phyloP scores from a whole-genome alignment of 2,113 vertebrate species.

The Xyrauchen texanus region DNA sequence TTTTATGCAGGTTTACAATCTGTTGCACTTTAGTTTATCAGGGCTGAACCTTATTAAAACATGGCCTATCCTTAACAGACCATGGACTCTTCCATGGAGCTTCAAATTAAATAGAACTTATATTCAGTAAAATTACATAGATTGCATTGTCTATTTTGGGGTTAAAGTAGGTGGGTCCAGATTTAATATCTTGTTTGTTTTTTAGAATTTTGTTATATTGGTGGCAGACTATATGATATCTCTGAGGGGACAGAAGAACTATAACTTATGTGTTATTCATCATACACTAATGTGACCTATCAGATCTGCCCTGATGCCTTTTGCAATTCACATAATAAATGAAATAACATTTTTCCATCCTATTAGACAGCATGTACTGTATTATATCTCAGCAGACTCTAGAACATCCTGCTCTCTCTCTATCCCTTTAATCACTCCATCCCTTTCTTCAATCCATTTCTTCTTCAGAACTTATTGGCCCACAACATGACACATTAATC shows the following conservation, averaged over 20 bases:
- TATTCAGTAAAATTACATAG: no score
- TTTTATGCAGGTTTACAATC: conserved; percentile 12
- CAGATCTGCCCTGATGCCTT: conserved; percentile 2
- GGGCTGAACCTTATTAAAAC: not conserved
- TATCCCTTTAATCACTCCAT: not conserved
- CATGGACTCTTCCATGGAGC: no score
- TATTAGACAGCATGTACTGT: conserved; percentile 11
- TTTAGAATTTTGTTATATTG: no score
- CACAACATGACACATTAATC: not conserved
- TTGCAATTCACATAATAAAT: conserved; percentile 25
- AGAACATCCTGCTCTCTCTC: not conserved
- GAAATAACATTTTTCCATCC: not conserved
- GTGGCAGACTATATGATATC: not conserved
- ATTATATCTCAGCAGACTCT: not conserved
- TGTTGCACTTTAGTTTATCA: not conserved
- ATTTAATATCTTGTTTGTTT: no score
- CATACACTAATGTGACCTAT: conserved; percentile 12
- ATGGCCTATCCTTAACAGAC: not conserved
- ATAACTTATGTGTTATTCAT: not conserved
- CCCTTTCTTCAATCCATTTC: not conserved
- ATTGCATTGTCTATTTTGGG: not conserved
- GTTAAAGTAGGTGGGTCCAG: not conserved
- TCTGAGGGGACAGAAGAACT: not conserved
- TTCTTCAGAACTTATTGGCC: not conserved
- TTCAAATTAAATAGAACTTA: no score